Evolutionary conservation across 2,113 vertebrate genomes (phyloP), one percentile per base, ranked within the genome.

Genomic region (Hystrix brachyura): DNA sequence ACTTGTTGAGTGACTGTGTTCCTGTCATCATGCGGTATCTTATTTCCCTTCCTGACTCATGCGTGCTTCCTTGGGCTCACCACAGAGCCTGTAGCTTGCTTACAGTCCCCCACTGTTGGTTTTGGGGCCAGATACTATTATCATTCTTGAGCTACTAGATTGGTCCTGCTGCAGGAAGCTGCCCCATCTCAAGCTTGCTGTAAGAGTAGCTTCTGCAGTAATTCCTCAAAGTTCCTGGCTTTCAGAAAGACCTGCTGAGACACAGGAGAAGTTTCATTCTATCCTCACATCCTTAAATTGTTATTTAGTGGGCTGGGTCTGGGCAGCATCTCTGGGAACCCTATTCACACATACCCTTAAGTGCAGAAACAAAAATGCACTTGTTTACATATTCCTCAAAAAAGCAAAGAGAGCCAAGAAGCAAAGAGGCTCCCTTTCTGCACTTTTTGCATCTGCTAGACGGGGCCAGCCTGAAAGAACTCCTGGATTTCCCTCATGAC

Each of bases 191-290:
- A 91, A 19, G 25, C n/a, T 92, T 94, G 67, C 79, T 95, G 57
- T 51, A 72, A 43, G 11, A 81, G 27, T 64, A 21, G n/a, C 74
- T 82, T 84, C 57, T 87, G 2, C 21, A 84, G 72, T 85, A 46
- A 76, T 71, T 74, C 46, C 51, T 48, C n/a, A 74, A 62, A 90
- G 76, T 38, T 82, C 62, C 69, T 80, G 55, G 51, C 89, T 96
- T 96, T 97, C 62, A 69, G 59, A 92, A 97, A 55, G 92, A 94
- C 38, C 62, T 94, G 67, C 23, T 69, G 46, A 96, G 71, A 69
- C 32, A 72, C 29, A 57, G 27, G 74, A 91, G 76, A 72, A 59
- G 48, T 85, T 97, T 67, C 1, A 8, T 51, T 89, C 86, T n/a
- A 71, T 93, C 27, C 29, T 88, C n/a, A 94, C n/a, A n/a, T 55